A percentile compares a stretch with the other conserved stretches of the same genome.
Conservation (phyloP, 2,797 vertebrate genomes). For the Streptopelia turtur region DNA sequence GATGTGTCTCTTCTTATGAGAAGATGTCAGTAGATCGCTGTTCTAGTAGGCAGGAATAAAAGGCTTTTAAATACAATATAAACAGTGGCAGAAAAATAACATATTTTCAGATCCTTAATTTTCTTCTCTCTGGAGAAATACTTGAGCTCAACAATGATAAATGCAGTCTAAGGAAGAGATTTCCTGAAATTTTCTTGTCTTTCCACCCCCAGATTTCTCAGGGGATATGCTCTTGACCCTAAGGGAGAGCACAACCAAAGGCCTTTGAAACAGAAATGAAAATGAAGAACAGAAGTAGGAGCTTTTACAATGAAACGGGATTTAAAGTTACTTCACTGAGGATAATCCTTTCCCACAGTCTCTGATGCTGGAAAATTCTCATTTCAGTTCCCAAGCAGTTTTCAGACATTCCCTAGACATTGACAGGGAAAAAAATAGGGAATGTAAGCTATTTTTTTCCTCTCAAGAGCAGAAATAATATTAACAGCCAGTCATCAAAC, state of each 20-base stretch:
- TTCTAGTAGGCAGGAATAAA: neutral
- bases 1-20: neutral
- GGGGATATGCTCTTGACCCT: conserved; percentile 31
- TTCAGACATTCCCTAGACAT: neutral
- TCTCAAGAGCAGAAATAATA: neutral
- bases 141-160: conserved; percentile 2
- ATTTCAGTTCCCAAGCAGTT: conserved; percentile 29
- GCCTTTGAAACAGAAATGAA: conserved; percentile 41
- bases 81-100: conserved; percentile 11
- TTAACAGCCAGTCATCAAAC: neutral
- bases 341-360: conserved; percentile 61
- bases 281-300: neutral
- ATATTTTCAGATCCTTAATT: neutral
- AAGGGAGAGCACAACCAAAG: neutral
- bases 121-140: conserved; percentile 55
- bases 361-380: conserved; percentile 29
- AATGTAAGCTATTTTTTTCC: neutral
- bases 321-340: conserved; percentile 19
- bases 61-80: conserved; percentile 20
- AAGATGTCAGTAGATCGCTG: neutral
- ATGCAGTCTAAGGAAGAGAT: conserved; percentile 35
- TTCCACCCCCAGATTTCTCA: conserved; percentile 65
- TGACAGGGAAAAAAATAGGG: neutral
- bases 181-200: conserved; percentile 35
- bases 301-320: conserved; percentile 24